Evolutionary conservation across 2,113 vertebrate genomes (phyloP).

Genomic region (Odontesthes bonariensis): DNA sequence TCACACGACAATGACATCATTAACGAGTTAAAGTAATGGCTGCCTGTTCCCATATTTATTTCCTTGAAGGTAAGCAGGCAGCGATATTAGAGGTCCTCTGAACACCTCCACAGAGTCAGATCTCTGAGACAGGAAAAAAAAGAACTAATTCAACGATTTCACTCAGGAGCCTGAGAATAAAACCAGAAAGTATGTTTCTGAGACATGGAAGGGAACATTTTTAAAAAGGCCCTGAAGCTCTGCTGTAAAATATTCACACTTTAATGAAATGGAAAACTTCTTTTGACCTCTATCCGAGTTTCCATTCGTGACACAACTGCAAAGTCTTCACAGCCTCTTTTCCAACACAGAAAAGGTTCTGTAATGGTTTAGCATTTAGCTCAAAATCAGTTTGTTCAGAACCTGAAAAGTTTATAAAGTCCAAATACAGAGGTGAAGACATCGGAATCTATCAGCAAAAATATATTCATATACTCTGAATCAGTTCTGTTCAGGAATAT

Average conservation of each 20-base stretch:
- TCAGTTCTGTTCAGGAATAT: too few species aligned
- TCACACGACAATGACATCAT: not conserved
- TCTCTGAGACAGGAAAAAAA: slow-evolving; percentile 5
- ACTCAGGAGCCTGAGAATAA: slow-evolving; percentile 23
- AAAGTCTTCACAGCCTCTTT: fast-evolving
- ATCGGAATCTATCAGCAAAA: too few species aligned
- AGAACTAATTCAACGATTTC: not conserved
- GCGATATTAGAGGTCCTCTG: not conserved
- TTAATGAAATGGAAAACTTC: not conserved
- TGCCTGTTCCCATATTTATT: not conserved
- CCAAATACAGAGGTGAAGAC: too few species aligned
- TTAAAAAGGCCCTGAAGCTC: not conserved
- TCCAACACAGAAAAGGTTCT: not conserved
- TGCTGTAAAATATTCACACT: not conserved
- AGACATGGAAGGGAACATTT: not conserved
- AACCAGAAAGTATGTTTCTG: slow-evolving; percentile 1
- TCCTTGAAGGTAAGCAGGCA: not conserved
- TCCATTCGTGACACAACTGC: not conserved
- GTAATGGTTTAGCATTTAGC: not conserved
- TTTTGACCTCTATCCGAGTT: not conserved
- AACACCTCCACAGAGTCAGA: not conserved
- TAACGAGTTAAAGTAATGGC: not conserved
- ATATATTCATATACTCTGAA: too few species aligned
- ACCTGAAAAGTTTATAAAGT: too few species aligned
- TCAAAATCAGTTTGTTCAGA: not conserved